Evolutionary conservation across 2,797 vertebrate species (phyloP), one percentile per base, ranked within the genome.

Genomic region (Gadopsis bispinosus): DNA sequence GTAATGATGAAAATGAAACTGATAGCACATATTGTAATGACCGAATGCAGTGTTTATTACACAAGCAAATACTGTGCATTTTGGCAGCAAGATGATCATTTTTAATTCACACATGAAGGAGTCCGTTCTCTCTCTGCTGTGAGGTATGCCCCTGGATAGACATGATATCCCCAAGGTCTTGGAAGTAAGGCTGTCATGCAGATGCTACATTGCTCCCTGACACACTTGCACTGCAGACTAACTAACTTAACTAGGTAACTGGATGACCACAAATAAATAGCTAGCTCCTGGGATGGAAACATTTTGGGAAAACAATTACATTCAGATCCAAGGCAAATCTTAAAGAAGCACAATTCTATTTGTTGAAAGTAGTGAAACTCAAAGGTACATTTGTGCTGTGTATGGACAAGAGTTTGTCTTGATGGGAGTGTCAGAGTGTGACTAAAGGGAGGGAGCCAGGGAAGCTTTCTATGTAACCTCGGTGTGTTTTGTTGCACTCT

Each of bases 101-200:
- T 78, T 70, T 94, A 93, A 95, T 95, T 96, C 93, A 81, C 93
- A 94, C 83, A 61, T 86, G 80, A 87, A 84, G 80, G 81, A 80
- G 75, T 35, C 39, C 72, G 79, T 90, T 90, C 83, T 95, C 83
- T 94, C 88, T 85, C 81, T 81, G 73, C 41, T 69, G 87, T 94
- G 85, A 95, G 80, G 82, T 95, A 95, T 97, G 94, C 83, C 66
- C 66, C 83, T 87, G 64, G 83, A 8, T 70, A 70, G 85, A 80
- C 83, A 74, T 68, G 80, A 77, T 88, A 88, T 81, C 77, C 73
- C 72, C 53, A 50, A 20, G 43, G 89, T 87, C 76, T 74, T 56
- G 22, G 88, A 69, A 81, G 89, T 75, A 88, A 83, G 20, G 64
- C 66, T 89, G 87, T 83, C 89, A 88, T 76, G 75, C 77, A 86